phyloP scores from a whole-genome alignment of 2,888 invertebrate genomes.

The Polydrusus tereticollis region DNA sequence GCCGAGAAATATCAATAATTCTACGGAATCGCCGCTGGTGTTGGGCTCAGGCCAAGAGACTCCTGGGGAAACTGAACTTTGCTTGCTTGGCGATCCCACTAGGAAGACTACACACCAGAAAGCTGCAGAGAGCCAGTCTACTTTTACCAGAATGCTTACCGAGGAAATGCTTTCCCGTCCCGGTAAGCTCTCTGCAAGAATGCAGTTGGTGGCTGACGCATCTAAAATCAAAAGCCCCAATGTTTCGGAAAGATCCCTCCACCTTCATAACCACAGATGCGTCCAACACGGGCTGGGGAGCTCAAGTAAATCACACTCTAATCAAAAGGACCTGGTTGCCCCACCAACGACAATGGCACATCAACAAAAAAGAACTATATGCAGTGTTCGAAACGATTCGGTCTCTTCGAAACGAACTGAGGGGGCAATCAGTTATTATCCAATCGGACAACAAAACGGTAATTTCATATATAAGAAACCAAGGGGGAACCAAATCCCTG shows the following conservation, averaged over 20 bases:
- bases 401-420: not conserved
- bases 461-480: conserved; percentile 39
- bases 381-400: conserved; percentile 9
- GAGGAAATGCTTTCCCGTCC: not conserved
- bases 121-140: conserved; percentile 9
- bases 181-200: not conserved
- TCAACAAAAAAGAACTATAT: conserved; percentile 33
- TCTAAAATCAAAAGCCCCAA: not conserved
- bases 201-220: conserved; percentile 26
- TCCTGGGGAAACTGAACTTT: conserved; percentile 43
- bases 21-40: no score
- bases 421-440: not conserved
- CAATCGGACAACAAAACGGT: conserved; percentile 42
- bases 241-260: not conserved
- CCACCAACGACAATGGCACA: conserved; percentile 34
- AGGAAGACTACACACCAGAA: conserved; percentile 27
- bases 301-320: conserved; percentile 10
- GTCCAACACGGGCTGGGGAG: conserved; percentile 35
- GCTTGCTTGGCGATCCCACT: conserved; percentile 39
- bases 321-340: not conserved
- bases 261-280: conserved; percentile 4
- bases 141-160: not conserved
- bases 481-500: conserved; percentile 10
- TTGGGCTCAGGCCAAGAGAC: no score
- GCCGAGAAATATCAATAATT: no score